Base-by-base conservation (phyloP, 2,797 vertebrate genomes). In the Bovichtus variegatus region DNA sequence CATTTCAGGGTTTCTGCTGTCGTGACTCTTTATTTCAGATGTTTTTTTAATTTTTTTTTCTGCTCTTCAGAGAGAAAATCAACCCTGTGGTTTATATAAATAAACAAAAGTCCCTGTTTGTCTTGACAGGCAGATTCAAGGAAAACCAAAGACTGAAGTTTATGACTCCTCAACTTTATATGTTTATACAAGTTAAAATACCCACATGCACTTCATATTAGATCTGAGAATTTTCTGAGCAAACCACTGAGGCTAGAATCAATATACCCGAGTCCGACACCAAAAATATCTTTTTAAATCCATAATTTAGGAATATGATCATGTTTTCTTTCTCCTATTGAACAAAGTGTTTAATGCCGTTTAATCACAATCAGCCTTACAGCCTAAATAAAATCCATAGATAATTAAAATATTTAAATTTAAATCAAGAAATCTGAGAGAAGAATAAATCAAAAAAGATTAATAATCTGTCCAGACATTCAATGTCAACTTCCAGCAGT, bases 1-100 rank as follows among this genome's bases (percentile, higher is more conserved):
- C 91, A 94, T 94, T 94, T 94, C 88, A 88, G 85, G 85, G 83
- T 86, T 84, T 81, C 80, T 80, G 78, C 44, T 85, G 84, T 86
- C 10, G 15, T 78, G 68, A 38, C 81, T 81, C 23, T 69, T 88
- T 46, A 69, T 80, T 91, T 43, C 7, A 19, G n/a, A 15, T 44
- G 43, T 44, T 16, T 16, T 4, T 44, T 6, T 9, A 34, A 9
- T 44, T 44, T 18, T 19, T 19, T 3, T 31, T 2, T 27, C 34
- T 50, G 11, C 27, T 1, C n/a, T 18, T 31, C 5, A 23, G 16
- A 43, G 3, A 9, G 7, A 29, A 53, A 51, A 12, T n/a, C n/a
- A n/a, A n/a, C n/a, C n/a, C n/a, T n/a, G n/a, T n/a, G n/a, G n/a
- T n/a, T 19, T 44, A 44, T 19, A 44, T 51, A 15, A 15, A 25